phyloP scores from a whole-genome alignment of 53 echinoderm and acorn worm genomes.

The Apostichopus leukothele region DNA sequence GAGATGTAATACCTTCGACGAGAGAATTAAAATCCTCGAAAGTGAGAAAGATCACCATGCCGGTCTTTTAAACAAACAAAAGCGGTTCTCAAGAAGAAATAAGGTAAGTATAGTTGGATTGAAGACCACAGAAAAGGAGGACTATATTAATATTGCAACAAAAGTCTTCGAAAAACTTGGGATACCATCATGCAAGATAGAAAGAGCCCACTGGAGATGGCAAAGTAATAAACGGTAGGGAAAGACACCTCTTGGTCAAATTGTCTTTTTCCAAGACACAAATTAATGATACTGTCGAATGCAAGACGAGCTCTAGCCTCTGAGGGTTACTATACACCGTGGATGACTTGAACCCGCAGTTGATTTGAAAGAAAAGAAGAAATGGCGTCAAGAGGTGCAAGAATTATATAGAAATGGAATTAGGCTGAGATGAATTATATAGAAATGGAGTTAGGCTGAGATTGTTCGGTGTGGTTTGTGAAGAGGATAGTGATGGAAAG shows the following conservation, averaged over 20 bases:
- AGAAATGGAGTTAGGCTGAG: no score
- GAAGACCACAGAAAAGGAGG: neutral
- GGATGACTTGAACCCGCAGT: no score
- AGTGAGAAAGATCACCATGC: neutral
- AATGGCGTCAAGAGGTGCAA: no score
- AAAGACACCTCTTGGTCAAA: conserved; percentile 28
- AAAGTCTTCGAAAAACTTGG: conserved; percentile 18
- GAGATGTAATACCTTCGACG: neutral
- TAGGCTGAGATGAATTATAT: no score
- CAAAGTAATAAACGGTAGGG: neutral
- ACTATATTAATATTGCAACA: neutral
- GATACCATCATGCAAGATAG: conserved; percentile 5
- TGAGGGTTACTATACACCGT: no score
- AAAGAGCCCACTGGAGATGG: conserved; percentile 8
- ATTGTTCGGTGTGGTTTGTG: no score
- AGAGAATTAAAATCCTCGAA: neutral
- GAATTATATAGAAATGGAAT: no score
- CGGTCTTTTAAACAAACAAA: conserved; percentile 11
- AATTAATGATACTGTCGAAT: neutral
- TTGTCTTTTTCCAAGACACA: neutral
- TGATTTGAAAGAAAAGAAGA: no score
- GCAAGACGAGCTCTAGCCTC: no score
- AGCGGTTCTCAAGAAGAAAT: conserved; percentile 5
- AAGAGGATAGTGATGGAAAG: no score
- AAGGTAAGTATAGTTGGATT: conserved; percentile 14